A percentile compares a stretch with the other conserved stretches of the same genome.
phyloP scores from a whole-genome alignment of 1,140 invertebrate genomes.

The Conus ventricosus region DNA sequence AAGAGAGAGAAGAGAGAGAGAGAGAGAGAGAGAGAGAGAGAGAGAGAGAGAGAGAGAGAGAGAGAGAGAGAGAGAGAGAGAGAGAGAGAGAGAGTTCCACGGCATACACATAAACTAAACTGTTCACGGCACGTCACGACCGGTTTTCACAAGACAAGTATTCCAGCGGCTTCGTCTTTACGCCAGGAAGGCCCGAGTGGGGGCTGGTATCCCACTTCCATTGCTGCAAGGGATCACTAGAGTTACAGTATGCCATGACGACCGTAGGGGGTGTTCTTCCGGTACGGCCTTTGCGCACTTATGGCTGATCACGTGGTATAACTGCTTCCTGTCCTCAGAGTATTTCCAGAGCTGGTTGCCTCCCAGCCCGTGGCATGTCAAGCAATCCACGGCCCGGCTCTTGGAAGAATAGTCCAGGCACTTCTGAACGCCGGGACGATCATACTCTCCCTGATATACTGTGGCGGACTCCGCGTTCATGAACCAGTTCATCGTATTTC shows the following conservation, averaged over 20 bases:
- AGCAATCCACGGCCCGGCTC: neutral
- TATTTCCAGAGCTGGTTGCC: conserved; percentile 1
- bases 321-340: neutral
- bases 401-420: neutral
- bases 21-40: too few relatives aligned
- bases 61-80: too few relatives aligned
- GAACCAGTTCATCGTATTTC: too few relatives aligned
- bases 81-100: too few relatives aligned
- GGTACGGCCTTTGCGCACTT: neutral
- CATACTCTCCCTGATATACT: neutral
- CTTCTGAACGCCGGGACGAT: too few relatives aligned
- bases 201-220: conserved; percentile 19
- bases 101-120: neutral
- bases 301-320: conserved; percentile 9
- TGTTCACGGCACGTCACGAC: neutral
- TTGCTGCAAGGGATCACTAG: neutral
- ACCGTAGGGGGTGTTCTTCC: neutral
- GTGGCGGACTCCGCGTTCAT: neutral
- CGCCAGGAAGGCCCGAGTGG: conserved; percentile 5
- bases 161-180: neutral
- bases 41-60: too few relatives aligned
- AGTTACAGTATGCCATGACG: neutral
- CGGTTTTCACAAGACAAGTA: neutral
- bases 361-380: neutral
- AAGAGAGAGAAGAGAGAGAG: too few relatives aligned